Evolutionary conservation across 2,113 vertebrate species (phyloP).

Genomic region (Xiphophorus couchianus): DNA sequence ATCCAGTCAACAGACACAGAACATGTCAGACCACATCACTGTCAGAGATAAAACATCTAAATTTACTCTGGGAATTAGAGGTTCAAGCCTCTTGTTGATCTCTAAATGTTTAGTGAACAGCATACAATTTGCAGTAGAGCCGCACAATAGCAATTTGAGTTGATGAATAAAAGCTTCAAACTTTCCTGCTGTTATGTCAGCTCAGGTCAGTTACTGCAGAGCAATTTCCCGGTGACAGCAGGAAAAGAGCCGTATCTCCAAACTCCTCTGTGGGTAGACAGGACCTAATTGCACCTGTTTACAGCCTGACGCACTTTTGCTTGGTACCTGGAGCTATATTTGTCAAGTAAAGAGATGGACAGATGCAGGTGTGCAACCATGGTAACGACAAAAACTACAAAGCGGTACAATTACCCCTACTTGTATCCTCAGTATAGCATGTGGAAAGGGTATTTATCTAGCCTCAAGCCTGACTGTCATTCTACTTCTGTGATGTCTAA

Average conservation of each 20-base stretch:
- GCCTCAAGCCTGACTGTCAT: background rate
- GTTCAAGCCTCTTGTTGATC: background rate
- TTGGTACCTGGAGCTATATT: conserved; percentile 30
- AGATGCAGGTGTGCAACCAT: conserved; percentile 30
- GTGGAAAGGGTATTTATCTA: background rate
- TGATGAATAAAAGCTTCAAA: background rate
- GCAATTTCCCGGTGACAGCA: conserved; percentile 3
- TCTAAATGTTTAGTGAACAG: background rate
- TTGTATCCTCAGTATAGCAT: background rate
- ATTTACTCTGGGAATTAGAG: background rate
- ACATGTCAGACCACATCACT: background rate
- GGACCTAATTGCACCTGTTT: conserved; percentile 32
- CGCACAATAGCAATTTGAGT: background rate
- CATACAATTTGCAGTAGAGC: background rate
- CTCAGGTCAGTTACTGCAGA: conserved; percentile 6
- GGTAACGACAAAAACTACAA: conserved; percentile 3
- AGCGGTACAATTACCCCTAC: background rate
- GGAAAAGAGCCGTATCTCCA: background rate
- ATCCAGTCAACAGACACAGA: background rate
- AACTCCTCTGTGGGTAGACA: conserved; percentile 25
- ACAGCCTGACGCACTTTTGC: background rate
- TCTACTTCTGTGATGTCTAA: background rate
- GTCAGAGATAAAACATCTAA: background rate
- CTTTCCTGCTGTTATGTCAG: conserved; percentile 5
- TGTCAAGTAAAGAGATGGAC: conserved; percentile 28